Base-by-base conservation (phyloP, 2,888 invertebrate species). In the Drosophila birchii region DNA sequence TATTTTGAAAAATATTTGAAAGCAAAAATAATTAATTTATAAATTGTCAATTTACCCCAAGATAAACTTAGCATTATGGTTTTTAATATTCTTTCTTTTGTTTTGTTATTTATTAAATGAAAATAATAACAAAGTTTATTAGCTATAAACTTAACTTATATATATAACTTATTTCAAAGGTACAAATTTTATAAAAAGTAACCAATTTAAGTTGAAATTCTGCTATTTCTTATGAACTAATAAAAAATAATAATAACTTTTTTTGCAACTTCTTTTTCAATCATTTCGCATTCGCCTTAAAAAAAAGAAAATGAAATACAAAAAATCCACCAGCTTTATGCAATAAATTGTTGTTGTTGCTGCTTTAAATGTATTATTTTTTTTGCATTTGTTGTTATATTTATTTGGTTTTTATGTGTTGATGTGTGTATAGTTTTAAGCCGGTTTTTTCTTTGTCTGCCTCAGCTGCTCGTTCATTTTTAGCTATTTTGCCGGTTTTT, bases 391-490 rank as follows among this genome's bases (percentile, higher is more conserved):
- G 47, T 61, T 64, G 45, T 64, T 45, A 43, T 49, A 53, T 54
- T 36, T 41, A 45, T 59, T 38, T 72, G 11, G 43, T 62, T 20
- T 58, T 23, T 45, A 12, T 43, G 16, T 44, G 20, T 38, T 36
- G 29, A 54, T 54, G 23, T 53, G 26, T 66, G 44, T 44, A 45
- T 68, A 45, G 29, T 59, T 81, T 82, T 45, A 71, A 86, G 84
- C 86, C 84, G 84, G 86, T 86, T 83, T 86, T 75, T 80, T 78
- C 86, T 83, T 83, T 83, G 85, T 82, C 23, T 36, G 29, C 47
- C 29, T 47, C 14, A 6, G 38, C 9, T 38, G 45, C 44, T 57
- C 60, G 76, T 80, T 69, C 64, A 55, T 74, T 84, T 83, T 70
- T 57, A 78, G 74, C 77, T 77, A 82, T 83, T 83, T 83, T 73